phyloP scores from a whole-genome alignment of 2,113 vertebrate species.

The Gallinago undulata region DNA sequence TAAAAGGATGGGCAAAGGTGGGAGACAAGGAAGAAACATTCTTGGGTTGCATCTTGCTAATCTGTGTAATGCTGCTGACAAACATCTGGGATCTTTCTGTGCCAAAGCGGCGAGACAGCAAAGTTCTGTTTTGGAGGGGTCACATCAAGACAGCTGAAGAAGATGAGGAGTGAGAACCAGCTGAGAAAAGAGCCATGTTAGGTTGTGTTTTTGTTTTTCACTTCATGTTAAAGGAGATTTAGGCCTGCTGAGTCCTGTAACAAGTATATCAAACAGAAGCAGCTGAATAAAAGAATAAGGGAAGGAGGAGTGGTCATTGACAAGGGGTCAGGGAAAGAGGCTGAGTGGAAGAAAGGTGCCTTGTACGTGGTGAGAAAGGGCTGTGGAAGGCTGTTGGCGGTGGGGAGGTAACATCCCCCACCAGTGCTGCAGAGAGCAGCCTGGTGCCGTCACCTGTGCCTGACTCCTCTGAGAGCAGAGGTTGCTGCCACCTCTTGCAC shows the following conservation, averaged over 20 bases:
- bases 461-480: neutral
- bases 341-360: neutral
- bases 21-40: neutral
- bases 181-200: neutral
- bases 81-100: neutral
- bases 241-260: neutral
- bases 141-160: neutral
- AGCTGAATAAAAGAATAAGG: neutral
- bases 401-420: neutral
- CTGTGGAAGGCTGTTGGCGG: neutral
- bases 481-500: neutral
- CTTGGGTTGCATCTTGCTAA: neutral
- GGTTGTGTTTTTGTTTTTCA: neutral
- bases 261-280: neutral
- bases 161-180: neutral
- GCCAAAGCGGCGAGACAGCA: neutral
- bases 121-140: neutral
- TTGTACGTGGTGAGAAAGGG: neutral
- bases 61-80: neutral
- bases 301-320: neutral
- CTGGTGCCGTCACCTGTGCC: accelerated
- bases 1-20: neutral
- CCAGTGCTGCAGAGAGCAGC: neutral
- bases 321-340: neutral
- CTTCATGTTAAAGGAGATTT: neutral